phyloP scores from a whole-genome alignment of 2,113 vertebrate species.

The Crotalus helleri region DNA sequence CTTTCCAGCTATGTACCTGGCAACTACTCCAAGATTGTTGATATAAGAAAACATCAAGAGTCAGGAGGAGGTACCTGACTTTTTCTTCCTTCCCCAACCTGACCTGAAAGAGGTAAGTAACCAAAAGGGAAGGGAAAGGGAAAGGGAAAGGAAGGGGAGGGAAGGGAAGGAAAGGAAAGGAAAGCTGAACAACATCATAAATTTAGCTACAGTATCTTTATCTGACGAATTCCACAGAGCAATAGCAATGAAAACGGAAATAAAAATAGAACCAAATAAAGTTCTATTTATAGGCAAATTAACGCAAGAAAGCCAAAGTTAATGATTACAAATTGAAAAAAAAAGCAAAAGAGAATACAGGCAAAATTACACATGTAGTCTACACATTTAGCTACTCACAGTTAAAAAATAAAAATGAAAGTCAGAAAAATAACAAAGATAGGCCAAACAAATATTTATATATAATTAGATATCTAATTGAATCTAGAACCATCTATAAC shows the following conservation, averaged over 20 bases:
- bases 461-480: background rate
- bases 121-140: background rate
- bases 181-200: background rate
- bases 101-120: background rate
- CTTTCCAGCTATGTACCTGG: background rate
- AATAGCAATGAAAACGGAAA: slow-evolving; percentile 8
- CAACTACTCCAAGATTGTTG: background rate
- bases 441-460: background rate
- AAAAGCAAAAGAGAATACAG: background rate
- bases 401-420: background rate
- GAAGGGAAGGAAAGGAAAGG: no score
- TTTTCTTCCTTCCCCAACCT: background rate
- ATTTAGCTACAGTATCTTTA: background rate
- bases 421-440: background rate
- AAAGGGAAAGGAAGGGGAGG: background rate
- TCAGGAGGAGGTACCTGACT: background rate
- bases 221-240: background rate
- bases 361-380: background rate
- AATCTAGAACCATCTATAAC: background rate
- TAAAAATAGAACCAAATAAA: slow-evolving; percentile 5
- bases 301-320: slow-evolving; percentile 1
- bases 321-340: background rate
- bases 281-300: slow-evolving; percentile 23
- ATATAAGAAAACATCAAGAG: background rate
- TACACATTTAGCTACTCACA: background rate